phyloP scores from a whole-genome alignment of 2,888 invertebrate species.

The Smittia aterrima region DNA sequence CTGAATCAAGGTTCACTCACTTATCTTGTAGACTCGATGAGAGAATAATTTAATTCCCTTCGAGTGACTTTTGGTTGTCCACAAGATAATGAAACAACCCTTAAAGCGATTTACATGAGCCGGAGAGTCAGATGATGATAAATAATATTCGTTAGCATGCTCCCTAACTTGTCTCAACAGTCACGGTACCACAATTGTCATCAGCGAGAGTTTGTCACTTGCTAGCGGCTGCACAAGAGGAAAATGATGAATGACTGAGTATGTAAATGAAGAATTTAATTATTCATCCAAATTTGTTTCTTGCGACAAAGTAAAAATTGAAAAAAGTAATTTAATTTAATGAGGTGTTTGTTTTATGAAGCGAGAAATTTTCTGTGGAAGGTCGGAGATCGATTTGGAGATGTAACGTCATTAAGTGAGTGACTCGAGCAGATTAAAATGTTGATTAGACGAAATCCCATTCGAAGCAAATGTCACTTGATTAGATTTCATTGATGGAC shows the following conservation, averaged over 20 bases:
- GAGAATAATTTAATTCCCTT: too few species aligned
- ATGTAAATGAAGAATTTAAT: conserved; percentile 42
- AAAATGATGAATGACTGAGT: conserved; percentile 40
- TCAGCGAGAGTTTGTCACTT: conserved; percentile 30
- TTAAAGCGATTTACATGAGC: too few species aligned
- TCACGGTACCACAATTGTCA: conserved; percentile 35
- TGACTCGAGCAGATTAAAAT: not conserved
- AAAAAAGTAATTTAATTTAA: conserved; percentile 42
- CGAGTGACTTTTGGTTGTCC: too few species aligned
- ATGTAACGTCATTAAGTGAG: not conserved
- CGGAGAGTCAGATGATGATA: too few species aligned
- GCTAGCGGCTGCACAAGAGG: conserved; percentile 35
- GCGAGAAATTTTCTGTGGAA: not conserved
- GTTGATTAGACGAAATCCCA: not conserved
- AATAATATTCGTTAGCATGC: conserved; percentile 38
- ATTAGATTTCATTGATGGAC: not conserved
- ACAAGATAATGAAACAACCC: too few species aligned
- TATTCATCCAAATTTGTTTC: conserved; percentile 40
- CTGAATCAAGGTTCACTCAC: conserved; percentile 17
- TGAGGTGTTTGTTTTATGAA: conserved; percentile 38
- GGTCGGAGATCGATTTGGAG: not conserved
- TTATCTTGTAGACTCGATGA: too few species aligned
- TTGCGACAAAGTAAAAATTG: conserved; percentile 30
- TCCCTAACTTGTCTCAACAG: not conserved
- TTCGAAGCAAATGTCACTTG: conserved; percentile 10